phyloP scores from a whole-genome alignment of 2,113 vertebrate genomes.

The Phrynocephalus versicolor region DNA sequence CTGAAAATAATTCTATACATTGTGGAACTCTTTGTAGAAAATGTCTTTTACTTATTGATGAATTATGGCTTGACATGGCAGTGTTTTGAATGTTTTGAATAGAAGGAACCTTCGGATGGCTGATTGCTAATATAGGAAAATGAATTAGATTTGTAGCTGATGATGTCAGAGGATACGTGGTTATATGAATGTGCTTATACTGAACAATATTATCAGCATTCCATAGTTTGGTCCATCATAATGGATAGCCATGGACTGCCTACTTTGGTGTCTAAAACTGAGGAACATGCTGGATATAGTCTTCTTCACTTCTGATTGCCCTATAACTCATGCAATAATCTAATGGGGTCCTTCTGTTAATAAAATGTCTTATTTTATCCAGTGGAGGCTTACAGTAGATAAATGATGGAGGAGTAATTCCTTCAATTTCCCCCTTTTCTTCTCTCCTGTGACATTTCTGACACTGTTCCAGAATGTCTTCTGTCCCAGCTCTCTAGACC shows the following conservation, averaged over 20 bases:
- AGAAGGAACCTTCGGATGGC: neutral
- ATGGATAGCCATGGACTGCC: neutral
- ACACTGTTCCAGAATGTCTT: neutral
- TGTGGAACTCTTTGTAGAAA: neutral
- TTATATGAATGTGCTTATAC: neutral
- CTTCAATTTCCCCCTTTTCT: neutral
- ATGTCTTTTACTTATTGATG: neutral
- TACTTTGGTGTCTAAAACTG: neutral
- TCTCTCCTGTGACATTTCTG: neutral
- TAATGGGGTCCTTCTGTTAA: neutral
- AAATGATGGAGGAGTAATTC: neutral
- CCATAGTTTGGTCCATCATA: too few species aligned
- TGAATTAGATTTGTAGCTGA: neutral
- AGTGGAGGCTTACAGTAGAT: neutral
- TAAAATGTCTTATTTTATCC: neutral
- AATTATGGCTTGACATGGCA: neutral
- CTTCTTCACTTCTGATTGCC: neutral
- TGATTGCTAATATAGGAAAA: neutral
- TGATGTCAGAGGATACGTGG: neutral
- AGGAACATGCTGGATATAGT: neutral
- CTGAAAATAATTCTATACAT: neutral
- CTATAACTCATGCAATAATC: neutral
- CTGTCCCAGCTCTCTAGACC: neutral
- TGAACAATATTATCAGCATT: neutral
- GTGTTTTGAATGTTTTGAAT: neutral